Evolutionary conservation across 2,888 invertebrate species (phyloP).

Genomic region (Palloptera scutellata): DNA sequence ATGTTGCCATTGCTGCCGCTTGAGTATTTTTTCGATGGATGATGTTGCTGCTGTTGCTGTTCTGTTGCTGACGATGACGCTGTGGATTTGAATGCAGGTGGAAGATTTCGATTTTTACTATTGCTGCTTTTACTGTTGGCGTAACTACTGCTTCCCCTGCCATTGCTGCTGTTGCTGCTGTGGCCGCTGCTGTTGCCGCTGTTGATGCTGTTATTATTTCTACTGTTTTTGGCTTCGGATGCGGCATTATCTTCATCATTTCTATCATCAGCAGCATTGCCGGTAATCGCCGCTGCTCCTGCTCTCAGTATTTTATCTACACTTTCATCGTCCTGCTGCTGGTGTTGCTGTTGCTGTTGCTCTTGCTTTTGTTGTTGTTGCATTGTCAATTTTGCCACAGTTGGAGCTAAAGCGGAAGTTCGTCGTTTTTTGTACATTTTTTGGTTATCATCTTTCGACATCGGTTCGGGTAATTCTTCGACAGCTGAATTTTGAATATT

Average conservation of each 20-base stretch:
- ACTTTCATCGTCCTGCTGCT: slow-evolving; percentile 27
- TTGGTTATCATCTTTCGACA: slow-evolving; percentile 57
- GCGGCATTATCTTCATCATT: slow-evolving; percentile 28
- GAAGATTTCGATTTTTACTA: too few relatives aligned
- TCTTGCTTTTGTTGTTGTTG: slow-evolving; percentile 41
- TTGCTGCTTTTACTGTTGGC: slow-evolving; percentile 30
- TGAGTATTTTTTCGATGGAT: slow-evolving; percentile 60
- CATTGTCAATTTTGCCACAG: slow-evolving; percentile 38
- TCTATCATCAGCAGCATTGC: slow-evolving; percentile 17
- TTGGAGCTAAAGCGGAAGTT: slow-evolving; percentile 43
- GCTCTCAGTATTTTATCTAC: slow-evolving; percentile 12
- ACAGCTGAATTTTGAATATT: slow-evolving; percentile 81
- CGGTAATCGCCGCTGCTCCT: slow-evolving; percentile 17
- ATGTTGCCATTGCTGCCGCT: slow-evolving; percentile 44
- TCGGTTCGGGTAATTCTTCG: slow-evolving; percentile 65
- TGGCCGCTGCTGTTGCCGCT: slow-evolving; percentile 23
- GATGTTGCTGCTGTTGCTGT: slow-evolving; percentile 33
- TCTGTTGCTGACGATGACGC: slow-evolving; percentile 31
- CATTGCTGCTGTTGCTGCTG: slow-evolving; percentile 18
- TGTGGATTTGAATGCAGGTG: slow-evolving; percentile 9
- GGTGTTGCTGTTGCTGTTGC: slow-evolving; percentile 42
- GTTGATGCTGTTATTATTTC: slow-evolving; percentile 16
- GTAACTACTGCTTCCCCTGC: too few relatives aligned
- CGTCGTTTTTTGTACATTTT: slow-evolving; percentile 48
- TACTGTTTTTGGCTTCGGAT: neutral